phyloP scores from a whole-genome alignment of 2,113 vertebrate species.

The Excalfactoria chinensis region DNA sequence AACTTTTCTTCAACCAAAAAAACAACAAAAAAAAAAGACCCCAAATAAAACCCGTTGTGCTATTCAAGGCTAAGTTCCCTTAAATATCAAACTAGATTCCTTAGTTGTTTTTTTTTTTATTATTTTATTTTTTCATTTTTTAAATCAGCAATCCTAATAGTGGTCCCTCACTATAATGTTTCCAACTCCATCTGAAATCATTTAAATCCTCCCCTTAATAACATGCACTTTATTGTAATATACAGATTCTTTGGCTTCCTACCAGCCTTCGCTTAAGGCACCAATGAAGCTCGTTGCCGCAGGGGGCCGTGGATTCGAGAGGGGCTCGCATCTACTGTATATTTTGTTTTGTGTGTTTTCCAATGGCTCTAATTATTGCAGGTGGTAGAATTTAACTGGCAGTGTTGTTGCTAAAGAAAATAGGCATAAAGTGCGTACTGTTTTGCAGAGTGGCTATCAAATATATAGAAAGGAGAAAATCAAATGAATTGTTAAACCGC shows the following conservation, averaged over 20 bases:
- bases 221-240: slow-evolving; percentile 72
- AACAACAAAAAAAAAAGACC: slow-evolving; percentile 12
- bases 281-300: slow-evolving; percentile 59
- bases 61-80: slow-evolving; percentile 75
- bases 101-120: slow-evolving; percentile 35
- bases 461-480: slow-evolving; percentile 68
- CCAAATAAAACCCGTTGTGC: slow-evolving; percentile 64
- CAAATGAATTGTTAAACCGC: slow-evolving; percentile 73
- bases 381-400: slow-evolving; percentile 65
- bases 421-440: slow-evolving; percentile 59
- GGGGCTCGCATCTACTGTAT: slow-evolving; percentile 52
- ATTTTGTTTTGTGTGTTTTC: slow-evolving; percentile 65
- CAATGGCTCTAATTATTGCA: slow-evolving; percentile 68
- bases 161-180: slow-evolving; percentile 68
- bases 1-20: slow-evolving; percentile 69
- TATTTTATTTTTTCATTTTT: slow-evolving; percentile 8
- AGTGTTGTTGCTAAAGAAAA: slow-evolving; percentile 54
- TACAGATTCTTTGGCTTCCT: slow-evolving; percentile 73
- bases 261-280: slow-evolving; percentile 68
- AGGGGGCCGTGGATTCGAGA: slow-evolving; percentile 55
- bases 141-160: slow-evolving; percentile 60
- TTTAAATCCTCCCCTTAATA: slow-evolving; percentile 75
- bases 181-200: slow-evolving; percentile 73
- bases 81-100: slow-evolving; percentile 74
- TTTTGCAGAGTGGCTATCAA: slow-evolving; percentile 53